Conservation (phyloP, 2,797 vertebrate species). For the Peromyscus nudipes region DNA sequence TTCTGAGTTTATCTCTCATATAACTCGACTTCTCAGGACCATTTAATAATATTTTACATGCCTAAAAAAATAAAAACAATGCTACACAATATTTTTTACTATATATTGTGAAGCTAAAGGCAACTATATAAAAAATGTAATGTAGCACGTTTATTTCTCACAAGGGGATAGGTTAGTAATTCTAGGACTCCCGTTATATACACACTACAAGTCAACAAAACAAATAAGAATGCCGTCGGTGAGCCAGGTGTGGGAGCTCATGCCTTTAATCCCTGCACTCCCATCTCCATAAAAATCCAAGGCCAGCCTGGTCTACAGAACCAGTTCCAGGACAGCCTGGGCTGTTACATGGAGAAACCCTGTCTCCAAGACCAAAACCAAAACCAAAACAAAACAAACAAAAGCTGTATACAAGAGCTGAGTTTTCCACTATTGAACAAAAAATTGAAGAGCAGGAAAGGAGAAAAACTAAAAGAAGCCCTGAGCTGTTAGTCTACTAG, state of each 20-base stretch:
- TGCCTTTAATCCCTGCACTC: too few relatives aligned
- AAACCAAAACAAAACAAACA: too few relatives aligned
- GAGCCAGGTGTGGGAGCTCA: not conserved
- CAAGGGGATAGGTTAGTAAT: not conserved
- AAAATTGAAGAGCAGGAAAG: not conserved
- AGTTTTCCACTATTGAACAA: not conserved
- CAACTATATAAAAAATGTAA: not conserved
- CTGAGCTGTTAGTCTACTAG: not conserved
- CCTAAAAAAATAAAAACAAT: conserved; percentile 38
- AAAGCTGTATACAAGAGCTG: not conserved
- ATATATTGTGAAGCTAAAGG: not conserved
- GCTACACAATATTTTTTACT: not conserved
- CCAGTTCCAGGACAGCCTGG: too few relatives aligned
- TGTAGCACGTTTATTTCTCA: conserved; percentile 37
- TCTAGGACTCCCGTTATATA: conserved; percentile 1
- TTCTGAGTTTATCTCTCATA: not conserved
- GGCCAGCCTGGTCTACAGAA: too few relatives aligned
- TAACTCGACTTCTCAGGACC: conserved; percentile 4
- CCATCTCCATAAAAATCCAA: too few relatives aligned
- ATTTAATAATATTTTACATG: conserved; percentile 7
- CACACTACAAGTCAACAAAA: conserved; percentile 10
- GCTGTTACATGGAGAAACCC: not conserved
- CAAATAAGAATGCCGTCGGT: not conserved
- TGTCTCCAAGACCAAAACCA: not conserved
- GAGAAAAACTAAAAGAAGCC: conserved; percentile 1